Evolutionary conservation across 2,113 vertebrate species (phyloP), one percentile per base, ranked within the genome.

Genomic region (Microcebus jonahi): DNA sequence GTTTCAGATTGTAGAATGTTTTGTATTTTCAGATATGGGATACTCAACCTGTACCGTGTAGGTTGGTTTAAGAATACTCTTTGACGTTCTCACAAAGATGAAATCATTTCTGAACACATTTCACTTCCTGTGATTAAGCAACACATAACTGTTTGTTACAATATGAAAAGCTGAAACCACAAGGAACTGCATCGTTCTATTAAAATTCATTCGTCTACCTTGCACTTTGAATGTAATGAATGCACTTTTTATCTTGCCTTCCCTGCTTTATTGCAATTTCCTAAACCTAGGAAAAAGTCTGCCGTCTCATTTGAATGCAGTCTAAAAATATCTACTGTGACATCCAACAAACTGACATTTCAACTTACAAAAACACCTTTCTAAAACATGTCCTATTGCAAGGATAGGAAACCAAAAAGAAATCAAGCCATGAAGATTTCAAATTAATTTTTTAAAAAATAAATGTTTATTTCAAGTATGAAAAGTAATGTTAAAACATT

Each of bases 391-490:
- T 14, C n/a, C 31, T 88, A 20, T 48, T 73, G 2, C 34, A 25
- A 75, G 23, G 36, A 14, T 8, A 81, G 7, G 23, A 88, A 84
- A 88, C 50, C 2, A 94, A 79, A 84, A 50, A 90, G n/a, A 92
- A 80, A 88, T 10, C 31, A 42, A 81, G 50, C 10, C 36, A 89
- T 34, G 14, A 93, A n/a, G 8, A 95, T n/a, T 77, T 39, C 42
- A 65, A 42, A 65, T 39, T 61, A 91, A 23, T 91, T 95, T 96
- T 71, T 97, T 94, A 55, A 96, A 96, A 97, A 98, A 98, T 98
- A 97, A 97, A 93, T 98, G 98, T 98, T 99, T 98, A 98, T 98
- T 98, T 96, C 89, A 97, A 97, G 96, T 98, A 99, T 79, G 97
- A 98, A 99, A 99, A 91, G 79, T 96, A 97, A 91, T 2, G 3